Base-by-base conservation (phyloP, 2,113 vertebrate species). In the Triplophysa siluroides region DNA sequence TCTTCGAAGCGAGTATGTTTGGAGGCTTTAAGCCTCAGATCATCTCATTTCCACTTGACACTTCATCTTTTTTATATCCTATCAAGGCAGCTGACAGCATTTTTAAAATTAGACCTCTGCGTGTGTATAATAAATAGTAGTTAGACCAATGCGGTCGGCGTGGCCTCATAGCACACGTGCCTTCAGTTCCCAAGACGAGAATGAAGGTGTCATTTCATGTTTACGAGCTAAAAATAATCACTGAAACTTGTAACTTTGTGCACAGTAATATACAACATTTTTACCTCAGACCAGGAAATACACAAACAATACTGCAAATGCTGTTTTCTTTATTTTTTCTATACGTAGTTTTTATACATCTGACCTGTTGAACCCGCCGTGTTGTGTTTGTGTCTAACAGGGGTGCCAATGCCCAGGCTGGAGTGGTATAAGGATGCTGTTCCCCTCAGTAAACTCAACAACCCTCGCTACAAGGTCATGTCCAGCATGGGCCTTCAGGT, bases 381-480 rank as follows among this genome's bases (percentile, higher is more conserved):
- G 63, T 65, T 70, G n/a, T 24, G 61, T 63, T 67, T 73, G 52
- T 26, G 61, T 13, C 65, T 65, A 47, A 13, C 62, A 98, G 97
- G 97, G 2, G 86, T 94, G 54, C 97, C 97, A 1, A 86, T 90
- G 50, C 96, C 96, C 33, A 91, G 89, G 29, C 87, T 98, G 61
- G 92, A 91, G 65, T 99, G 97, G 97, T 99, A 95, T 80, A 98
- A 98, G 86, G 94, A 98, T 33, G 91, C 95, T 0, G 81, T 96
- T 7, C 91, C 94, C 2, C 85, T 99, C 1, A 88, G 86, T 89
- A 91, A 89, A 84, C 91, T 96, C 73, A 89, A 90, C 79, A 95
- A 96, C 75, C 90, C 95, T 0, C 94, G 96, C n/a, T 99, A 98
- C 88, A 94, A 91, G 84, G 89, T 94, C 10, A 92, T 91, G 1